Conservation (phyloP, 2,888 invertebrate genomes). For the Caenorhabditis sp. region DNA sequence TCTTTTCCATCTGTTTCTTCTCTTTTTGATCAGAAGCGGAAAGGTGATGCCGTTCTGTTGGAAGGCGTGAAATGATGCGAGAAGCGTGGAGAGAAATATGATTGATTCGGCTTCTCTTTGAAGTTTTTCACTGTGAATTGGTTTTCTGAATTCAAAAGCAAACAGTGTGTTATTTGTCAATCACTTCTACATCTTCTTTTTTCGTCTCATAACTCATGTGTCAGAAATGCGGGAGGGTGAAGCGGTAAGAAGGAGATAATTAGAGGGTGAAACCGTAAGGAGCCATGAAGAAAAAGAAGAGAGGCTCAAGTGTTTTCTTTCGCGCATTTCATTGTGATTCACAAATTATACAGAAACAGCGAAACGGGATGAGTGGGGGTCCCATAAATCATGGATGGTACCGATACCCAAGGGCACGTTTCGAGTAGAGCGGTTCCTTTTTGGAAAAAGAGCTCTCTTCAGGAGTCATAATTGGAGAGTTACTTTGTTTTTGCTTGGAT, state of each 20-base stretch:
- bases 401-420: conserved; percentile 29
- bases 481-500: background rate
- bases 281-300: too few species aligned
- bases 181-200: background rate
- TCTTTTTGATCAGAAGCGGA: conserved; percentile 32
- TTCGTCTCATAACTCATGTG: conserved; percentile 16
- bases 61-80: conserved; percentile 54
- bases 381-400: conserved; percentile 49
- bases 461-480: background rate
- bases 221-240: conserved; percentile 16
- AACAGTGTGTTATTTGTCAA: conserved; percentile 28
- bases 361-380: conserved; percentile 1
- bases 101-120: conserved; percentile 18
- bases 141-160: conserved; percentile 19
- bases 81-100: conserved; percentile 44
- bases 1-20: conserved; percentile 22
- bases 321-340: conserved; percentile 47
- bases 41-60: conserved; percentile 36
- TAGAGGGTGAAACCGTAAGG: conserved; percentile 28
- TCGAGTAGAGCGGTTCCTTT: conserved; percentile 36
- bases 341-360: conserved; percentile 45
- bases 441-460: conserved; percentile 5
- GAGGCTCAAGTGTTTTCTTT: conserved; percentile 58
- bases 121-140: background rate
- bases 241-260: conserved; percentile 38